Conservation (phyloP, 2,113 vertebrate genomes). For the Campylomormyrus tamandua region DNA sequence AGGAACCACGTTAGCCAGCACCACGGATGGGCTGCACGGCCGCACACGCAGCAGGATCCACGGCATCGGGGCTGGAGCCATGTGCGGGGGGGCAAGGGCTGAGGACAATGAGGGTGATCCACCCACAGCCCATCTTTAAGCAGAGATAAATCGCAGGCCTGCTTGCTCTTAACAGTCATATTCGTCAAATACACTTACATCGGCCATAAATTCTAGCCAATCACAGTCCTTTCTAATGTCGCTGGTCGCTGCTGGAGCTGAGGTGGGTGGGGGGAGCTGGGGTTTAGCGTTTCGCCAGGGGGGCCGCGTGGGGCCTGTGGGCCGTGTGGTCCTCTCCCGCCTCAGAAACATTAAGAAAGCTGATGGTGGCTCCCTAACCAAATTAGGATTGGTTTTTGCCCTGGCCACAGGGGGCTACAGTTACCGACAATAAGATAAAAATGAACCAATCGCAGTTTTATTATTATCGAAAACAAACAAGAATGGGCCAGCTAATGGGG, state of each 20-base stretch:
- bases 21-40: not conserved
- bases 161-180: slow-evolving; percentile 50
- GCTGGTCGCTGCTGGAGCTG: slow-evolving; percentile 33
- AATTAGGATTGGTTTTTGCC: slow-evolving; percentile 70
- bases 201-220: slow-evolving; percentile 55
- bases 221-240: slow-evolving; percentile 43
- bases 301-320: slow-evolving; percentile 41
- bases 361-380: slow-evolving; percentile 60
- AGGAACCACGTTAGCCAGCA: not conserved
- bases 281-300: slow-evolving; percentile 43
- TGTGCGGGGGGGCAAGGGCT: not conserved
- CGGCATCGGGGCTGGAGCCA: not conserved
- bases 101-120: slow-evolving; percentile 32
- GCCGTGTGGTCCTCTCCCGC: slow-evolving; percentile 64
- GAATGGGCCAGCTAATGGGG: slow-evolving; percentile 66
- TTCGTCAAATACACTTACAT: slow-evolving; percentile 59
- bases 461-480: slow-evolving; percentile 74
- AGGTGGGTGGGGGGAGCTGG: slow-evolving; percentile 15
- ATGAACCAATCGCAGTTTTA: slow-evolving; percentile 70
- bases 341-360: slow-evolving; percentile 66
- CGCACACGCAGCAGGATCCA: not conserved
- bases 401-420: slow-evolving; percentile 63
- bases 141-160: slow-evolving; percentile 50
- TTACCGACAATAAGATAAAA: slow-evolving; percentile 76
- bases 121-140: slow-evolving; percentile 39